Percentiles rank a stretch among this genome's conserved stretches.
Conservation (phyloP, 2,888 invertebrate species). For the Pseudoips prasinana region DNA sequence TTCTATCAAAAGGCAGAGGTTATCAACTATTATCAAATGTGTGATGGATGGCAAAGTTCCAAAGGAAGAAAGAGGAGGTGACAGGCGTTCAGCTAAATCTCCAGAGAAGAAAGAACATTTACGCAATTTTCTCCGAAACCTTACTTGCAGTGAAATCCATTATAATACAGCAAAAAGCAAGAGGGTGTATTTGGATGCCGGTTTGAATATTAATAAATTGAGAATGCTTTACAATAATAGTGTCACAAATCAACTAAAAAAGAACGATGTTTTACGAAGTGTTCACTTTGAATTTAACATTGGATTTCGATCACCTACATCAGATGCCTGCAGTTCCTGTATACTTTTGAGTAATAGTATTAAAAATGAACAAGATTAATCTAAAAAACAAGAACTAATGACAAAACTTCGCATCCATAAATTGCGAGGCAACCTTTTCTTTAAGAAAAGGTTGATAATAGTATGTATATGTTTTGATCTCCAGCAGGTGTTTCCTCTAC, state of each 20-base stretch:
- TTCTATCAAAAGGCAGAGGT: not conserved
- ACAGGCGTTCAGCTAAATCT: not conserved
- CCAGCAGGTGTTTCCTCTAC: slow-evolving; percentile 32
- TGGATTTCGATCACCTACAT: slow-evolving; percentile 32
- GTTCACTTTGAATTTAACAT: slow-evolving; percentile 32
- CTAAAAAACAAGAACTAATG: slow-evolving; percentile 21
- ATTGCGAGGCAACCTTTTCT: slow-evolving; percentile 25
- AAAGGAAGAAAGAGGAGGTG: not conserved
- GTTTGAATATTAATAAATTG: not conserved
- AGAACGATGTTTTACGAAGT: slow-evolving; percentile 21
- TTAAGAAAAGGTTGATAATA: slow-evolving; percentile 20
- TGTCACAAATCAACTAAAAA: not conserved
- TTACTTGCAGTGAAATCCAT: not conserved
- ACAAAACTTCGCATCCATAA: slow-evolving; percentile 25
- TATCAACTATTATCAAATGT: not conserved
- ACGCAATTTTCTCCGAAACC: not conserved
- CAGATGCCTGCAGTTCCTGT: slow-evolving; percentile 31
- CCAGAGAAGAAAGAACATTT: not conserved
- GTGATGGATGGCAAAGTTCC: not conserved
- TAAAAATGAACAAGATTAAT: slow-evolving; percentile 19
- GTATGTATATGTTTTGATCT: slow-evolving; percentile 30
- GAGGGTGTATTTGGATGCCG: not conserved
- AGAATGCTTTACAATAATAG: not conserved
- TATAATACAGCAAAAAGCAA: not conserved
- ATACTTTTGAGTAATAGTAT: slow-evolving; percentile 20